Percentiles rank a stretch among this genome's conserved stretches.
Evolutionary conservation across 1,140 invertebrate species (phyloP).

Genomic region (Hypothenemus hampei): DNA sequence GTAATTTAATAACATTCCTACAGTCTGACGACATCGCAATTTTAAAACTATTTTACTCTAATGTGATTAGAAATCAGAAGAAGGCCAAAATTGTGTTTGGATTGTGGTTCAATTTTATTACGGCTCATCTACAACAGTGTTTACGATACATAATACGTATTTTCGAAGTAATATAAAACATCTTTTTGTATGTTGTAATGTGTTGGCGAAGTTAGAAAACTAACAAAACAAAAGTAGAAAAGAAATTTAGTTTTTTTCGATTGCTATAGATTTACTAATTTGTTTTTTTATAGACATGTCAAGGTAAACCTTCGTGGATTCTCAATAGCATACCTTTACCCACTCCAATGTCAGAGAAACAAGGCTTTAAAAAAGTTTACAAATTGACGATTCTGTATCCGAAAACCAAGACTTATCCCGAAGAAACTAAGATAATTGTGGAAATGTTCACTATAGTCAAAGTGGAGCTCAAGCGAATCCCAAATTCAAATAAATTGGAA

Average conservation of each 20-base stretch:
- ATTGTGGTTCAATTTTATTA: not conserved
- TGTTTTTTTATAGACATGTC: conserved; percentile 17
- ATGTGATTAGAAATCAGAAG: too few species aligned
- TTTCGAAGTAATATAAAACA: not conserved
- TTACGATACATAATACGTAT: too few species aligned
- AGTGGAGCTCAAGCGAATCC: conserved; percentile 30
- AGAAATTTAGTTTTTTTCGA: not conserved
- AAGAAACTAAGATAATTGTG: conserved; percentile 20
- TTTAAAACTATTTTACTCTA: too few species aligned
- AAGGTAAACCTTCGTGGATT: conserved; percentile 19
- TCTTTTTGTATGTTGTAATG: not conserved
- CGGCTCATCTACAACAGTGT: not conserved
- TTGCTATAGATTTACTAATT: not conserved
- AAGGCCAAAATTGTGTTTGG: too few species aligned
- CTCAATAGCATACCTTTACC: conserved; percentile 11
- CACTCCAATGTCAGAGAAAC: not conserved
- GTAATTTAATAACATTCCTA: too few species aligned
- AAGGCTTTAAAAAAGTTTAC: conserved; percentile 27
- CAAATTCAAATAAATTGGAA: conserved; percentile 33
- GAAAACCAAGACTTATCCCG: conserved; percentile 8
- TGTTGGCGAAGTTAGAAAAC: not conserved
- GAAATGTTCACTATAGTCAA: conserved; percentile 34
- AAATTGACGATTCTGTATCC: conserved; percentile 32
- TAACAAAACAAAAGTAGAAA: not conserved
- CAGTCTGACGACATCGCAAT: too few species aligned